Conservation (phyloP, 37 sponge, comb jelly and placozoan species). For the Chondrosia reniformis region DNA sequence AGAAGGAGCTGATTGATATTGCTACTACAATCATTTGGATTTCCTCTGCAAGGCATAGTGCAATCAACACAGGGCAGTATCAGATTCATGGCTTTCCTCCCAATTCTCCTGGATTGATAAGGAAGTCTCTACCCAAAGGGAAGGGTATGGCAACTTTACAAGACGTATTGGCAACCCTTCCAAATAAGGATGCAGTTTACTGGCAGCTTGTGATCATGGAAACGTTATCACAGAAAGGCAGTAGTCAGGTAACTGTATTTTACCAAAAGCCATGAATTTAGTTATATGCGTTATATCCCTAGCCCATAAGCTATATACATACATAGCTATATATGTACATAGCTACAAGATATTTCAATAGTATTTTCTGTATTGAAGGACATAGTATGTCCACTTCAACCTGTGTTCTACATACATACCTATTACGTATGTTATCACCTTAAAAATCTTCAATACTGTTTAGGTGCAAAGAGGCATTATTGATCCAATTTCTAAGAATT, state of each 20-base stretch:
- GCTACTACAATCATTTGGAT: conserved; percentile 69
- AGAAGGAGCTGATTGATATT: conserved; percentile 36
- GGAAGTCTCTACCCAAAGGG: conserved; percentile 42
- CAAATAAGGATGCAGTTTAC: conserved; percentile 12
- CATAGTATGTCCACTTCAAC: no score
- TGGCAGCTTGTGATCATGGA: neutral
- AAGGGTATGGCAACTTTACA: conserved; percentile 39
- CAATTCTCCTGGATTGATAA: conserved; percentile 60
- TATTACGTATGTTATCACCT: no score
- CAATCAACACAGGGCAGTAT: conserved; percentile 80
- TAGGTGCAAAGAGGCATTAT: no score
- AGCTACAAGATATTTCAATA: no score
- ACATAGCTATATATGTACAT: no score
- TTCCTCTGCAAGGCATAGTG: conserved; percentile 49
- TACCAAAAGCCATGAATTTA: no score
- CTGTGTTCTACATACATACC: no score
- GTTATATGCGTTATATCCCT: no score
- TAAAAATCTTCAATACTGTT: no score
- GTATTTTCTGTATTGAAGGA: no score
- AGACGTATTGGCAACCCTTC: conserved; percentile 38
- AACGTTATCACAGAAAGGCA: conserved; percentile 19
- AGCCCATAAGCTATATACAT: no score
- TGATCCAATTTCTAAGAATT: neutral
- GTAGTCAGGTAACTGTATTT: no score
- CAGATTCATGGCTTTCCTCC: conserved; percentile 54